Percentiles rank a stretch among this genome's conserved stretches.
phyloP scores from a whole-genome alignment of 2,888 invertebrate genomes.

The Athalia circularis region DNA sequence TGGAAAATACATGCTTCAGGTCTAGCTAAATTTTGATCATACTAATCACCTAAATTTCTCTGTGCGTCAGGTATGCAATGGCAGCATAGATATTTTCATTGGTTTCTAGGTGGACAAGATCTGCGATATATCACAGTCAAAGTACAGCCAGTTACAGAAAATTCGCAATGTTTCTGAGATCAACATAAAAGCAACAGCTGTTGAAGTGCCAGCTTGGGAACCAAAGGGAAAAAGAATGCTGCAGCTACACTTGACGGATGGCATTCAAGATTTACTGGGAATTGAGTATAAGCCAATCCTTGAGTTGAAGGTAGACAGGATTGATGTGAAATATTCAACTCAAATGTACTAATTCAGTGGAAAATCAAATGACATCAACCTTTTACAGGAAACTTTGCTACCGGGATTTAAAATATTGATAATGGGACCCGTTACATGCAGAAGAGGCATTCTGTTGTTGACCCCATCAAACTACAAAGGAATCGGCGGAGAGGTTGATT shows the following conservation, averaged over 20 bases:
- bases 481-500: conserved; percentile 85
- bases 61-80: conserved; percentile 53
- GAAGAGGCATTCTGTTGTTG: conserved; percentile 82
- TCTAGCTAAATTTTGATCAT: conserved; percentile 80
- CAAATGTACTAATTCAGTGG: conserved; percentile 1
- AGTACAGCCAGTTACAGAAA: conserved; percentile 71
- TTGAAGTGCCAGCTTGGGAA: conserved; percentile 78
- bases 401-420: conserved; percentile 82
- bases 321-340: background rate
- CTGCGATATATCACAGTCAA: conserved; percentile 71
- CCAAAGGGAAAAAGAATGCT: conserved; percentile 80
- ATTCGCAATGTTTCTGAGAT: conserved; percentile 73
- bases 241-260: conserved; percentile 84
- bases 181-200: conserved; percentile 78
- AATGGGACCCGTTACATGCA: conserved; percentile 82
- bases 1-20: conserved; percentile 80
- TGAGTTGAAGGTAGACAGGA: conserved; percentile 76
- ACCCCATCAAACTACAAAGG: conserved; percentile 78
- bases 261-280: conserved; percentile 81
- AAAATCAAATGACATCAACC: background rate
- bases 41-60: conserved; percentile 64
- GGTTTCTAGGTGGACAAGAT: conserved; percentile 69
- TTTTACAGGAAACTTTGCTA: conserved; percentile 60
- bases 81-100: conserved; percentile 26
- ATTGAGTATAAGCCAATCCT: conserved; percentile 83